Percentiles rank a stretch among this genome's conserved stretches.
These are phyloP conservation scores for Colletes collaris DNA, from an alignment of 2,888 invertebrate species.

Conservation along the genomic window DNA sequence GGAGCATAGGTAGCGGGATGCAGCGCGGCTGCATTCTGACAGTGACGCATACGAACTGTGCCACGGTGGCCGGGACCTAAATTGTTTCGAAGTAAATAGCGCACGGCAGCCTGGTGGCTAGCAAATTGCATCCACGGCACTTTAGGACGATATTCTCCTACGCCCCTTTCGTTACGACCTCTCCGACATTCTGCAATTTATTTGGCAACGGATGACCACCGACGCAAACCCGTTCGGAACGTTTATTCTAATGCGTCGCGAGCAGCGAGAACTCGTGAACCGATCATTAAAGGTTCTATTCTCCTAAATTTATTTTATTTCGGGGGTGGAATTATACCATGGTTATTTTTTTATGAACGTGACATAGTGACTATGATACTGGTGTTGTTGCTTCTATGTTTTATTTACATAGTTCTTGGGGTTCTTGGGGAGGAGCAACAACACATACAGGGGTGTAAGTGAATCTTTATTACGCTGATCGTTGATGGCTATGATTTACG, in stretches of 20 bases:
- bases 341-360: too few species aligned
- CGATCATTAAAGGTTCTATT: not conserved
- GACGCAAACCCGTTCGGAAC: slow-evolving; percentile 12
- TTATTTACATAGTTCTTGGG: slow-evolving; percentile 6
- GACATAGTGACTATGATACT: too few species aligned
- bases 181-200: slow-evolving; percentile 35
- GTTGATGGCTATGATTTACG: slow-evolving; percentile 72
- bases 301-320: too few species aligned
- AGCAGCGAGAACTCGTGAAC: not conserved
- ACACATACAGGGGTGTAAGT: slow-evolving; percentile 20
- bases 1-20: slow-evolving; percentile 22
- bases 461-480: slow-evolving; percentile 30
- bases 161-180: slow-evolving; percentile 13
- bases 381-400: not conserved
- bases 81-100: slow-evolving; percentile 68
- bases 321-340: too few species aligned
- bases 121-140: slow-evolving; percentile 56
- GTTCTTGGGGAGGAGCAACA: not conserved
- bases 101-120: slow-evolving; percentile 41
- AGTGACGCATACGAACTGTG: slow-evolving; percentile 61
- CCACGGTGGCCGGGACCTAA: slow-evolving; percentile 55
- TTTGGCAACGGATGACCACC: slow-evolving; percentile 38
- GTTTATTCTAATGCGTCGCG: not conserved
- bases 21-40: slow-evolving; percentile 46
- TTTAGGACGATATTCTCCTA: slow-evolving; percentile 46